Evolutionary conservation across 2,888 invertebrate species (phyloP), one percentile per base, ranked within the genome.

Genomic region (Globia sparganii): DNA sequence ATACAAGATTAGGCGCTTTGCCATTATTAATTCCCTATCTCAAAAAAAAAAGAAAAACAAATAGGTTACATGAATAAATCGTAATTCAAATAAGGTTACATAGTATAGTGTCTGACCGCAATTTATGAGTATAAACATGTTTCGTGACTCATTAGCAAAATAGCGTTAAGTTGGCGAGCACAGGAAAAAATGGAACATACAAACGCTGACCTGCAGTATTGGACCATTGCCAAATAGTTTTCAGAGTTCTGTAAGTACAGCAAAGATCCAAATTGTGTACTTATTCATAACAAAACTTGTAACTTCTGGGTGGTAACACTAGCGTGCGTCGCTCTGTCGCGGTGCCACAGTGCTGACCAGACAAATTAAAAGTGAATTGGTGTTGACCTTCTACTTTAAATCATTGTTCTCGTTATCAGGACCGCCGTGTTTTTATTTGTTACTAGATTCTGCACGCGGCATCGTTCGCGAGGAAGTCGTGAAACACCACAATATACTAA

Each of bases 171-270:
- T 86, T 87, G 83, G 70, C 65, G 66, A 70, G 67, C 58, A 80
- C 87, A 83, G 75, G 67, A 86, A 88, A 87, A 90, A 90, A 86
- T 87, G 87, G 86, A 87, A 81, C 87, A 89, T 85, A 82, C 83
- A 86, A 86, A 86, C 88, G 67, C 68, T 59, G 75, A 89, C 88
- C 89, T 91, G 89, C 88, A 89, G 80, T 80, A 72, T 90, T 91
- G 91, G 91, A 87, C 78, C 64, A 66, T 72, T 87, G 91, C 91
- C 91, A 91, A 87, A 84, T 83, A 74, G 84, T 82, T 87, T 84
- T 78, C 75, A 66, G 71, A 61, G 59, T 70, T 83, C 66, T 70
- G 67, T 72, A 78, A 71, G 72, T 59, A 78, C n/a, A 59, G 62
- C 15, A 43, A 43, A 72, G 58, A 66, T 64, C 56, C 34, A 78